phyloP scores from a whole-genome alignment of 35 echinoderm and acorn worm species.

The Apostichopus parvimensis region DNA sequence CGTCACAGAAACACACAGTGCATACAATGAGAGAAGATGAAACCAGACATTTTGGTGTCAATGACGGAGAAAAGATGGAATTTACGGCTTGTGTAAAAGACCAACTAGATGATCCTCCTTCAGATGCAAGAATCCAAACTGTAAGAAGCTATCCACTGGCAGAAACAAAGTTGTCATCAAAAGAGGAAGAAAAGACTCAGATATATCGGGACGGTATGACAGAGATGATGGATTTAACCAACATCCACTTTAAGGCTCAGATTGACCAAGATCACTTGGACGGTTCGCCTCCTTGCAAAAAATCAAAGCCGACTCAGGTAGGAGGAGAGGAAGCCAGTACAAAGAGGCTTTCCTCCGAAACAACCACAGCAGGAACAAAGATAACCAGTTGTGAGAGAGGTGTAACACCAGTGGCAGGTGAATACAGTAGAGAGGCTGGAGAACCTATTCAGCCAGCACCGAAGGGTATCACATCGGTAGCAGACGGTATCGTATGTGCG shows the following conservation, averaged over 20 bases:
- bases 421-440: too few relatives aligned
- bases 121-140: not conserved
- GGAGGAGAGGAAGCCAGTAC: not conserved
- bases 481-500: too few relatives aligned
- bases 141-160: not conserved
- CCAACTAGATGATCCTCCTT: not conserved
- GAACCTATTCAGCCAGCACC: too few relatives aligned
- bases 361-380: not conserved
- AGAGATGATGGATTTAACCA: constrained; percentile 26
- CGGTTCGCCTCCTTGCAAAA: constrained; percentile 39
- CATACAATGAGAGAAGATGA: not conserved
- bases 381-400: not conserved
- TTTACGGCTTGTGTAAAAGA: constrained; percentile 2
- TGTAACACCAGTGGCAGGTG: too few relatives aligned
- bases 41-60: not conserved
- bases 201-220: not conserved
- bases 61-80: constrained; percentile 14
- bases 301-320: not conserved
- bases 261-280: not conserved
- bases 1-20: not conserved
- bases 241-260: not conserved
- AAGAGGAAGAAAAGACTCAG: not conserved
- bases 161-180: not conserved
- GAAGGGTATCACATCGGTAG: too few relatives aligned
- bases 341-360: not conserved